Base-by-base conservation (phyloP, 2,888 invertebrate genomes). In the Tetragnatha montana region DNA sequence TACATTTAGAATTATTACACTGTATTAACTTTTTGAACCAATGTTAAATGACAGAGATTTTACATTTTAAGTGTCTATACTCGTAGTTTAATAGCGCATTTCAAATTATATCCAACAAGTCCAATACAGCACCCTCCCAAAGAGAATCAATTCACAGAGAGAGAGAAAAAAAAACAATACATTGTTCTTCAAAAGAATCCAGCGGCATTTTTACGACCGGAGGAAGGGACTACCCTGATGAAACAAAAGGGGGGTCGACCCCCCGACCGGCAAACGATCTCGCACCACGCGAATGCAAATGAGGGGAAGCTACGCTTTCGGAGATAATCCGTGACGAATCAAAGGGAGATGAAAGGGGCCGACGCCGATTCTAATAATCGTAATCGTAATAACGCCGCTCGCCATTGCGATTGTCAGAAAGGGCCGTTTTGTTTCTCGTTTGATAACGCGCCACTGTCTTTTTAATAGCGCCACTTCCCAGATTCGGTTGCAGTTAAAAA, bases 211-310 rank as follows among this genome's bases (percentile, higher is more conserved):
- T 82, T 82, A 82, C 74, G 82, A 82, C 74, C 82, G 73, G 49
- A 75, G 75, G 69, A 81, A 22, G 68, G 70, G 21, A 6, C 10
- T 35, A n/a, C 35, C 35, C 47, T 69, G n/a, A 68, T 21, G 0
- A 68, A 80, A 81, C 10, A 19, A 35, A 35, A 12, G 70, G 49
- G 22, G 81, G 21, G 50, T 60, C 35, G 60, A 60, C 73, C 71
- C 71, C 60, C 51, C 50, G 79, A 88, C 78, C 88, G 69, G 71
- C 82, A 50, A 76, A 82, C 71, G 51, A 69, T 68, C 68, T 21
- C 78, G 82, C 83, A 73, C 88, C 82, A 82, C 78, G 82, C 83
- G 71, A 78, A 88, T 88, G 88, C 88, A 88, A 88, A 88, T 88
- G 35, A n/a, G 49, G n/a, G 78, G 86, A 68, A 21, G 17, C 70